Base-by-base conservation (phyloP, 1,140 invertebrate species). In the Acromyrmex charruanus region DNA sequence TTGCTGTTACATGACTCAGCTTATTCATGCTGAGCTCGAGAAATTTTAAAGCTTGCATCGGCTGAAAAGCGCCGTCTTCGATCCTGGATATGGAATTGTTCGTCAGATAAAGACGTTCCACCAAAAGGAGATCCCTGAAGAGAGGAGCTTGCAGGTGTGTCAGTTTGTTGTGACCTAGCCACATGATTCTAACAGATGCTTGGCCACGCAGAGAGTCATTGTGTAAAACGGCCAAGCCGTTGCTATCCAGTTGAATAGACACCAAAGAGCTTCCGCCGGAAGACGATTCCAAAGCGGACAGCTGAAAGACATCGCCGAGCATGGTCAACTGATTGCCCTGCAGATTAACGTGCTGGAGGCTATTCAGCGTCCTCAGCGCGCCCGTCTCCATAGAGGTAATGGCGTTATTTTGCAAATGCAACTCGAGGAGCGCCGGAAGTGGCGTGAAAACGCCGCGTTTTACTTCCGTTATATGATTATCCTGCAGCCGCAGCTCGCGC, bases 341-440 rank as follows among this genome's bases (percentile, higher is more conserved):
- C 25, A 99, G 95, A 95, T 98, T 98, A 59, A 99, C 97, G 91
- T 98, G 98, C 91, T 98, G 98, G n/a, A 99, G 96, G 91, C 96
- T 98, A 89, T 96, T 96, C 55, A 99, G 94, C 2, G 97, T 98
- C 39, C 97, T 96, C 88, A 99, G 97, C 0, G 98, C 97, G 65
- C 98, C 98, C 3, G 97, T 96, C 87, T 98, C 98, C 87, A 99
- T 98, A 18, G 96, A 96, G 51, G 97, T 96, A 84, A 99, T 98
- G 7, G 96, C 94, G 95, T 99, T 99, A 94, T 98, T 98, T 92
- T 99, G 98, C 31, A 99, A 95, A 95, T 98, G 98, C 28, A 99
- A 94, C 94, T 99, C 98, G 89, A 98, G 95, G 1, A 99, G 95
- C 14, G 97, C 96, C 0, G 98, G 97, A 28, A 99, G 93, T 0